phyloP scores from a whole-genome alignment of 2,113 vertebrate species.

The Porphyrio hochstetteri region DNA sequence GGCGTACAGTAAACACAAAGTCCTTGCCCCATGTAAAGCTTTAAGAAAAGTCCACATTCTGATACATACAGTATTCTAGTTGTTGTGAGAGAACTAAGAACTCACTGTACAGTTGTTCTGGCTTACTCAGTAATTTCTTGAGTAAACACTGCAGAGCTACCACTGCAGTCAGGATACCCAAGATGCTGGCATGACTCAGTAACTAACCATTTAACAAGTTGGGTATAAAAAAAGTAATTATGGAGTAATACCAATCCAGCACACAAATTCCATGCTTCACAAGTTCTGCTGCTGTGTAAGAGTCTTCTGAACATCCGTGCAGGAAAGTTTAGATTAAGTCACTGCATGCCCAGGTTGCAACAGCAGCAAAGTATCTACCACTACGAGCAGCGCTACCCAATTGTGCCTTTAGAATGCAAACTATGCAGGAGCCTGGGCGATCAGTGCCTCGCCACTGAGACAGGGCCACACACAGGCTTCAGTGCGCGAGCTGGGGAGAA shows the following conservation, averaged over 20 bases:
- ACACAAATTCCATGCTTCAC: constrained; percentile 66
- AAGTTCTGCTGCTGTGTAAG: constrained; percentile 61
- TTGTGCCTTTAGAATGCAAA: constrained; percentile 74
- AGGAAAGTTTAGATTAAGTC: constrained; percentile 6
- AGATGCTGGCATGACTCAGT: constrained; percentile 33
- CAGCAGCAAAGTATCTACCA: constrained; percentile 65
- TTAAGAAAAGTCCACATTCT: neutral
- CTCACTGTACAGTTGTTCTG: neutral
- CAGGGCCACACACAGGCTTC: neutral
- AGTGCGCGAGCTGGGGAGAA: neutral
- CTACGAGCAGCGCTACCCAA: constrained; percentile 66
- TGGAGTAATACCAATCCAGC: constrained; percentile 48
- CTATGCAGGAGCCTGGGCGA: neutral
- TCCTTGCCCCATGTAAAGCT: neutral
- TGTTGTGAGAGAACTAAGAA: constrained; percentile 16
- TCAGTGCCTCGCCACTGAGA: neutral
- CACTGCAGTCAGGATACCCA: neutral
- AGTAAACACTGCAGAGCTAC: constrained; percentile 39
- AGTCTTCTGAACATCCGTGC: constrained; percentile 32
- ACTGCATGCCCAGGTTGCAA: constrained; percentile 59
- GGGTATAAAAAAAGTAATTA: constrained; percentile 37
- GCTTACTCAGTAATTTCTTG: neutral
- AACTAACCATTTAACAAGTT: constrained; percentile 53
- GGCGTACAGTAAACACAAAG: constrained; percentile 1
- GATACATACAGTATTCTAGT: neutral